Conservation (phyloP, 2,888 invertebrate species). For the Arctia plantaginis region DNA sequence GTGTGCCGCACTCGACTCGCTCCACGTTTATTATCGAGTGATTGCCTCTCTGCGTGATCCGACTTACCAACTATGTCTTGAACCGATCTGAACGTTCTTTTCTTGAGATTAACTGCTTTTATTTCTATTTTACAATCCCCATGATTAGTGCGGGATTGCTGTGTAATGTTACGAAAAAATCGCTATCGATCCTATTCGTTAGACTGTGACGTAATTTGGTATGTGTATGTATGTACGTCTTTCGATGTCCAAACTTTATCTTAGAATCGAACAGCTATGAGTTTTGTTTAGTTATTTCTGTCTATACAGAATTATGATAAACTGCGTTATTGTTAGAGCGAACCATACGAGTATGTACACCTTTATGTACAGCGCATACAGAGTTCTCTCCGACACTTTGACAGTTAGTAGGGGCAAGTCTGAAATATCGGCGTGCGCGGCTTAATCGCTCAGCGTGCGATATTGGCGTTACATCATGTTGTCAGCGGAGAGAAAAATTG, state of each 20-base stretch:
- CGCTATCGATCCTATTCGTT: conserved; percentile 21
- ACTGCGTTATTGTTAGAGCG: conserved; percentile 51
- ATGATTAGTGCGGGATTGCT: conserved; percentile 47
- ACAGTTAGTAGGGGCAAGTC: conserved; percentile 86
- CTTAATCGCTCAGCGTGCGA: conserved; percentile 86
- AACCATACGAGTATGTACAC: conserved; percentile 46
- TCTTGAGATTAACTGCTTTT: conserved; percentile 72
- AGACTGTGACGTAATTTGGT: not conserved
- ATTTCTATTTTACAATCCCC: conserved; percentile 69
- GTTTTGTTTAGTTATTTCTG: conserved; percentile 51
- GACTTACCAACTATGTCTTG: conserved; percentile 78
- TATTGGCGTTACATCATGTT: conserved; percentile 87
- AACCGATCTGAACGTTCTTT: conserved; percentile 69
- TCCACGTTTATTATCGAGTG: conserved; percentile 84
- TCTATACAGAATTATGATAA: conserved; percentile 60
- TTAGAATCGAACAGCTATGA: conserved; percentile 35
- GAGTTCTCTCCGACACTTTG: conserved; percentile 80
- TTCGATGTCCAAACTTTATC: conserved; percentile 34
- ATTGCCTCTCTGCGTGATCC: conserved; percentile 83
- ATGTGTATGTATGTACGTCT: conserved; percentile 31
- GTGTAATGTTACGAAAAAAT: conserved; percentile 27
- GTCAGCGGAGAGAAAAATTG: conserved; percentile 86
- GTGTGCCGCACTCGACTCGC: conserved; percentile 72
- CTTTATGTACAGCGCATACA: conserved; percentile 57
- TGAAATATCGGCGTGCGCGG: conserved; percentile 86